Conservation (phyloP, 1,140 invertebrate species). For the Kradibia gibbosae region DNA sequence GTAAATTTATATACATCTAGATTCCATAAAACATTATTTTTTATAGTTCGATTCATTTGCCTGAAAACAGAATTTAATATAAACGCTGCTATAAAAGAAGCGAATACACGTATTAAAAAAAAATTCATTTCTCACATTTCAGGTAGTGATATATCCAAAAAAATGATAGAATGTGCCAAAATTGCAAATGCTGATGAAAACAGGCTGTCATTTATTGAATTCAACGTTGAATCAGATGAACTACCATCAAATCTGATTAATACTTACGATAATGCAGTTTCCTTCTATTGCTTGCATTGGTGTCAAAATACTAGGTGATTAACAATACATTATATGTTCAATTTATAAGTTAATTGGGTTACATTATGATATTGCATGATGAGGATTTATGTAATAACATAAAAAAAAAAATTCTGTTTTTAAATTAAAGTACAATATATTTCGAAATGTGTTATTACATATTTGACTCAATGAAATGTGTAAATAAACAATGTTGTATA, state of each 20-base stretch:
- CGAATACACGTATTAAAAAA: neutral
- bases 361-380: no score
- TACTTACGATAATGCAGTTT: conserved; percentile 82
- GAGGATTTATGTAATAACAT: no score
- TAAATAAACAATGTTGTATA: neutral
- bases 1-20: no score
- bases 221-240: conserved; percentile 77
- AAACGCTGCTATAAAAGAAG: neutral
- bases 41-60: no score
- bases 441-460: no score
- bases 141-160: conserved; percentile 80
- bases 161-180: conserved; percentile 81
- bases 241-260: conserved; percentile 71
- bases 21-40: no score
- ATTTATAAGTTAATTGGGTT: no score
- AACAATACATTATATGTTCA: neutral
- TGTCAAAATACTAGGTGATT: conserved; percentile 80
- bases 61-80: neutral
- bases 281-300: conserved; percentile 89
- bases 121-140: conserved; percentile 24
- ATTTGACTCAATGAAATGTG: neutral
- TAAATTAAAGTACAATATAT: no score
- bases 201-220: conserved; percentile 75
- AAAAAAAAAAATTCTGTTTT: no score
- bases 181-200: conserved; percentile 70